Evolutionary conservation across 2,888 invertebrate genomes (phyloP).

Genomic region (Ormyrus labotus): DNA sequence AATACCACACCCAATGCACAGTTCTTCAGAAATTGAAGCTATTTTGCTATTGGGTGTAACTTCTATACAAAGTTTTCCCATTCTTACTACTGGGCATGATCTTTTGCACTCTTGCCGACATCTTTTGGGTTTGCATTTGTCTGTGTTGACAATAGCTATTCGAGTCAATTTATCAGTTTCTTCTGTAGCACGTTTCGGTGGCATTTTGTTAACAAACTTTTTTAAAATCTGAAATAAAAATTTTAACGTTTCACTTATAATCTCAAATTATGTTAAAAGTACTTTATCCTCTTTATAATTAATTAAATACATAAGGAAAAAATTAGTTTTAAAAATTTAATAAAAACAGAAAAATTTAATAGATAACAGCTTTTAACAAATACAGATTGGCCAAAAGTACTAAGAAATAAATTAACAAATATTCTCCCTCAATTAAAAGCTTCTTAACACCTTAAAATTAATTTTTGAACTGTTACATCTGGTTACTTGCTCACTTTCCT

Average conservation of each 20-base stretch:
- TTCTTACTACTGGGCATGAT: conserved; percentile 98
- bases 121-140: conserved; percentile 99
- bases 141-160: conserved; percentile 98
- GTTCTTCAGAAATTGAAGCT: conserved; percentile 96
- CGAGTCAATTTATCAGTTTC: conserved; percentile 96
- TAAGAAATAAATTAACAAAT: conserved; percentile 2
- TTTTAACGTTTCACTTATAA: background rate
- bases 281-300: background rate
- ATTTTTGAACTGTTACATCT: conserved; percentile 39
- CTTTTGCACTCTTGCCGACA: conserved; percentile 99
- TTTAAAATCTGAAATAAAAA: conserved; percentile 19
- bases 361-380: background rate
- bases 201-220: conserved; percentile 77
- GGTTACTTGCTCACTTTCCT: background rate
- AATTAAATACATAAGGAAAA: background rate
- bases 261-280: background rate
- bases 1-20: conserved; percentile 99
- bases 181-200: conserved; percentile 84
- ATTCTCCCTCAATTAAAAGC: background rate
- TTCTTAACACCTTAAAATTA: background rate
- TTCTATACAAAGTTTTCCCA: conserved; percentile 99
- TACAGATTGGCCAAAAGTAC: too few species aligned
- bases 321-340: conserved; percentile 8
- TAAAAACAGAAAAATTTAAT: conserved; percentile 11
- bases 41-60: conserved; percentile 97